Evolutionary conservation across 1,140 invertebrate genomes (phyloP).

Genomic region (Zaprionus ornatus): DNA sequence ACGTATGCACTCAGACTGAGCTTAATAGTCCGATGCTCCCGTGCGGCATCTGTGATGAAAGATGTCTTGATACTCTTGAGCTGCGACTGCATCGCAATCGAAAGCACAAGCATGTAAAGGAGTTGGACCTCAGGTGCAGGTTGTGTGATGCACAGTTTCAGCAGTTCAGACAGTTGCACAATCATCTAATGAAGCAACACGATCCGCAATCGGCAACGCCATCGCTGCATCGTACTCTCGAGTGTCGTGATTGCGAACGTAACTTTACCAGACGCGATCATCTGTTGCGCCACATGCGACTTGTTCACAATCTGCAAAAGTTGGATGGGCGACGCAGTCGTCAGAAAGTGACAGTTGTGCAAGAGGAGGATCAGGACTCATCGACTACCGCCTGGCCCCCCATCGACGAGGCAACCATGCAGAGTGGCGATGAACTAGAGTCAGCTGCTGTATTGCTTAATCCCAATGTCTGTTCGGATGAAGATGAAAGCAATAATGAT

Average conservation of each 20-base stretch:
- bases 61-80: constrained; percentile 64
- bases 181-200: constrained; percentile 60
- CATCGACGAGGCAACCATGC: constrained; percentile 47
- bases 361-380: constrained; percentile 1
- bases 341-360: constrained; percentile 21
- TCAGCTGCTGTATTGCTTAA: constrained; percentile 61
- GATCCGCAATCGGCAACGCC: constrained; percentile 32
- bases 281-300: constrained; percentile 65
- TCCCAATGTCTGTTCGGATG: constrained; percentile 17
- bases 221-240: constrained; percentile 22
- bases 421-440: constrained; percentile 53
- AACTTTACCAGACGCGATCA: constrained; percentile 70
- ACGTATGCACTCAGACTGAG: constrained; percentile 74
- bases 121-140: constrained; percentile 55
- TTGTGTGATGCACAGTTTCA: constrained; percentile 62
- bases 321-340: neutral
- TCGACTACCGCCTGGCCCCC: constrained; percentile 3
- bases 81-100: constrained; percentile 65
- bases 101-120: constrained; percentile 28
- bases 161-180: constrained; percentile 59
- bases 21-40: constrained; percentile 55
- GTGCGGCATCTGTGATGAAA: constrained; percentile 70
- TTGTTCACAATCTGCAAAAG: constrained; percentile 49
- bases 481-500: constrained; percentile 22
- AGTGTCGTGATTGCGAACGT: constrained; percentile 60